Conservation (phyloP, 2,888 invertebrate genomes). For the Digitonthophagus gazella region DNA sequence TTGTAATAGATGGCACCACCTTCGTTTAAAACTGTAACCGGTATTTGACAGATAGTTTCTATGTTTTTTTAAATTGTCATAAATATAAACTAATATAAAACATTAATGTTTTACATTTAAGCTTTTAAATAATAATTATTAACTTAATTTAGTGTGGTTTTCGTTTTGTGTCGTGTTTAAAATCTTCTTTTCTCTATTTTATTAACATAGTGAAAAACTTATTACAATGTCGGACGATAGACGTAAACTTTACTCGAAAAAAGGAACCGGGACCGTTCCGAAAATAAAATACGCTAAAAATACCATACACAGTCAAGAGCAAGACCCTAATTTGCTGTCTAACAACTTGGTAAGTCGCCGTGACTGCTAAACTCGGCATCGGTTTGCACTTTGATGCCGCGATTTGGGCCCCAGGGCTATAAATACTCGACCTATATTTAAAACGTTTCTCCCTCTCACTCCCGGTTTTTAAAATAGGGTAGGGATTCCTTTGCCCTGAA, state of each 20-base stretch:
- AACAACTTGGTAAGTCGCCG: slow-evolving; percentile 48
- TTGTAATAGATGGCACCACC: neutral
- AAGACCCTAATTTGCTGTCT: slow-evolving; percentile 39
- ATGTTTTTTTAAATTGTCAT: neutral
- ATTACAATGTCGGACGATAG: slow-evolving; percentile 45
- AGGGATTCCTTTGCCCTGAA: slow-evolving; percentile 40
- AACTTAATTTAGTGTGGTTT: neutral
- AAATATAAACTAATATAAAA: neutral
- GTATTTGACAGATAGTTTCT: neutral
- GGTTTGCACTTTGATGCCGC: slow-evolving; percentile 8
- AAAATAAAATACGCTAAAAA: slow-evolving; percentile 63
- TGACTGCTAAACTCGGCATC: slow-evolving; percentile 9
- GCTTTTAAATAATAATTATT: neutral
- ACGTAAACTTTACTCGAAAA: slow-evolving; percentile 44
- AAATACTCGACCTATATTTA: slow-evolving; percentile 31
- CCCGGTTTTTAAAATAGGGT: slow-evolving; percentile 32
- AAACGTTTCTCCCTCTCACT: slow-evolving; percentile 10
- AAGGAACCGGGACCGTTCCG: slow-evolving; percentile 65
- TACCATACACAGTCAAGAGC: slow-evolving; percentile 32
- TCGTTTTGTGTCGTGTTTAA: neutral
- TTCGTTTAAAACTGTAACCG: neutral
- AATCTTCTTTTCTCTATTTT: neutral
- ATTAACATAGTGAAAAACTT: no score
- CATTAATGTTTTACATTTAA: neutral
- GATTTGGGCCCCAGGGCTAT: slow-evolving; percentile 15